Evolutionary conservation across 37 sponge, comb jelly and placozoan genomes (phyloP).

Genomic region (Eunapius fragilis): DNA sequence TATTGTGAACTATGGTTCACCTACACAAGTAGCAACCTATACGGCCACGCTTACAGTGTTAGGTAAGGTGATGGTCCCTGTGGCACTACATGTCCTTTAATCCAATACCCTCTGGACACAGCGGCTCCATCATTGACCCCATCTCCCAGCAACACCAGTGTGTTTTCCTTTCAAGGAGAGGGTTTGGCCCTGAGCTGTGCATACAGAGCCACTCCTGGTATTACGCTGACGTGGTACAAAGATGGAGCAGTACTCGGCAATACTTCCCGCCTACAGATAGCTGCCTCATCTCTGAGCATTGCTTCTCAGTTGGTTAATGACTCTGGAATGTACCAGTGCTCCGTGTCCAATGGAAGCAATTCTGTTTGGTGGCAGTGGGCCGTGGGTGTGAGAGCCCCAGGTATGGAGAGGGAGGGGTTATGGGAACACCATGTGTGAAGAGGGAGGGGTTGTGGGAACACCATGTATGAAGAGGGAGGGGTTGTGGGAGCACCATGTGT

Average conservation of each 20-base stretch:
- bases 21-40: neutral
- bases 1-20: neutral
- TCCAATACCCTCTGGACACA: too few relatives aligned
- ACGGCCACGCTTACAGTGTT: neutral
- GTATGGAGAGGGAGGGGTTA: neutral
- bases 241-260: neutral
- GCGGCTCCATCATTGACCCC: neutral
- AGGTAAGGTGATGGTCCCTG: too few relatives aligned
- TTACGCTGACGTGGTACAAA: neutral
- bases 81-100: too few relatives aligned
- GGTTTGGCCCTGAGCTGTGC: neutral
- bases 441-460: too few relatives aligned
- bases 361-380: neutral
- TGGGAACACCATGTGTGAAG: too few relatives aligned
- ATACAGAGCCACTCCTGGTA: neutral
- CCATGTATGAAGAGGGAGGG: too few relatives aligned
- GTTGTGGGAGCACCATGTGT: too few relatives aligned
- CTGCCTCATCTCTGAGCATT: neutral
- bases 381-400: neutral
- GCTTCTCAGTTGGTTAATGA: neutral
- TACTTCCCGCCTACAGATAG: neutral
- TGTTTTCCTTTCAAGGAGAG: neutral
- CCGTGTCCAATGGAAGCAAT: neutral
- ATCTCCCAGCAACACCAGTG: neutral
- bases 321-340: neutral